Evolutionary conservation across 2,888 invertebrate genomes (phyloP).

Genomic region (Melanchra persicariae): DNA sequence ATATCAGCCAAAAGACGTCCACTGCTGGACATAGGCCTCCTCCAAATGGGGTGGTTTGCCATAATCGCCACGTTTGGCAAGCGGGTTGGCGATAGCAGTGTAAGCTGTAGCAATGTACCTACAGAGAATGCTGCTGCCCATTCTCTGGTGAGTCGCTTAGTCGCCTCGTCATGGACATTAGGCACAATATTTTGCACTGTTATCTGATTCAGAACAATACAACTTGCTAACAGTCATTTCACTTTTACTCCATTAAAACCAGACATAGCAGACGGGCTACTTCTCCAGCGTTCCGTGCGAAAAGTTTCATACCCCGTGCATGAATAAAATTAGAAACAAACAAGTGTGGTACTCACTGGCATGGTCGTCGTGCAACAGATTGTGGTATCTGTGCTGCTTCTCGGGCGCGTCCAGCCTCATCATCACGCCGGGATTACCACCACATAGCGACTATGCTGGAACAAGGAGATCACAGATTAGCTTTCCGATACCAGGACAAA

Average conservation of each 20-base stretch:
- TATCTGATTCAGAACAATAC: too few species aligned
- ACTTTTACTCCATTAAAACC: slow-evolving; percentile 15
- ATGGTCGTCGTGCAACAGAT: slow-evolving; percentile 88
- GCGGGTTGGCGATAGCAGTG: too few species aligned
- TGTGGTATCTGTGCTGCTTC: slow-evolving; percentile 89
- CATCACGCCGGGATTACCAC: slow-evolving; percentile 87
- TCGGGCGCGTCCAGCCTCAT: slow-evolving; percentile 88
- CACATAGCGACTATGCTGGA: slow-evolving; percentile 77
- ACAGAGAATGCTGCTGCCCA: too few species aligned
- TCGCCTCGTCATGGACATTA: too few species aligned
- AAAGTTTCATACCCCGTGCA: not conserved
- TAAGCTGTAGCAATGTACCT: too few species aligned
- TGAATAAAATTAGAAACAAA: slow-evolving; percentile 33
- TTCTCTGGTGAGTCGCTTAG: too few species aligned
- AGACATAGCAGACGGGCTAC: slow-evolving; percentile 10
- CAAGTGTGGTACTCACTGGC: slow-evolving; percentile 81
- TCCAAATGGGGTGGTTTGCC: too few species aligned
- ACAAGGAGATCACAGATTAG: slow-evolving; percentile 39
- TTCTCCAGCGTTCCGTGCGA: slow-evolving; percentile 36
- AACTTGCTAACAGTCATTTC: slow-evolving; percentile 3
- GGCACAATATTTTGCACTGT: not conserved
- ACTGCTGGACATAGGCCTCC: too few species aligned
- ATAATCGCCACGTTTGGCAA: too few species aligned
- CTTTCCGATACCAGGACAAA: too few species aligned
- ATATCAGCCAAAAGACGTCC: too few species aligned